Percentiles rank a stretch among this genome's conserved stretches.
phyloP scores from a whole-genome alignment of 2,888 invertebrate species.

The Catocala fraxini region DNA sequence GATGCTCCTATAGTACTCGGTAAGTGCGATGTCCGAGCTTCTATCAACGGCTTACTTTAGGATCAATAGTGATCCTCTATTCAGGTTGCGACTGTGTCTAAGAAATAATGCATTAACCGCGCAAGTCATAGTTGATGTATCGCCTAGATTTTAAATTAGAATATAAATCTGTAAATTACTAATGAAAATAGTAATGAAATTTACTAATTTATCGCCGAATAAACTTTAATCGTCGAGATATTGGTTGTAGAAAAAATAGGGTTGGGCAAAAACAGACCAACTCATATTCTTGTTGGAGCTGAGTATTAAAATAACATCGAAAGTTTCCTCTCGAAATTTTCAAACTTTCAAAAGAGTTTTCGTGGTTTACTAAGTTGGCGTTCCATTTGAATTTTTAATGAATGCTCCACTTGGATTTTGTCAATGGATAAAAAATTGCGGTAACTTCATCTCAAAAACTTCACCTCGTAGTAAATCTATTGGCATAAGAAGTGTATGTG shows the following conservation, averaged over 20 bases:
- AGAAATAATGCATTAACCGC: neutral
- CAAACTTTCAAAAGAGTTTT: constrained; percentile 58
- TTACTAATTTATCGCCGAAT: too few relatives aligned
- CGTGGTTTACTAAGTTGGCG: constrained; percentile 56
- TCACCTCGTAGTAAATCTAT: constrained; percentile 20
- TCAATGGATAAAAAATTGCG: constrained; percentile 53
- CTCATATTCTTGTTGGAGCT: constrained; percentile 25
- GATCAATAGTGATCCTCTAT: constrained; percentile 11
- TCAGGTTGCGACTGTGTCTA: neutral
- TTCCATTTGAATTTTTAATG: constrained; percentile 66
- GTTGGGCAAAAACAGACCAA: constrained; percentile 17
- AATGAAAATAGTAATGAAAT: too few relatives aligned
- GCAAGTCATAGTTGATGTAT: too few relatives aligned
- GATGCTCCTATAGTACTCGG: neutral
- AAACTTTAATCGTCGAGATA: neutral
- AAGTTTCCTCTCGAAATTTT: constrained; percentile 54
- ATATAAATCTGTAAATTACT: too few relatives aligned
- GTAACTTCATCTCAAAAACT: constrained; percentile 19
- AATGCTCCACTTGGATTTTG: constrained; percentile 55
- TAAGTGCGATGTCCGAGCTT: neutral
- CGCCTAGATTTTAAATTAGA: too few relatives aligned
- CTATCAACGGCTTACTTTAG: neutral
- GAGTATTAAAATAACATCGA: constrained; percentile 57
- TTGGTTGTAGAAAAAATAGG: neutral
- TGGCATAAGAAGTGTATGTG: constrained; percentile 13